Evolutionary conservation across 2,797 vertebrate genomes (phyloP).

Genomic region (Lepus townsendii): DNA sequence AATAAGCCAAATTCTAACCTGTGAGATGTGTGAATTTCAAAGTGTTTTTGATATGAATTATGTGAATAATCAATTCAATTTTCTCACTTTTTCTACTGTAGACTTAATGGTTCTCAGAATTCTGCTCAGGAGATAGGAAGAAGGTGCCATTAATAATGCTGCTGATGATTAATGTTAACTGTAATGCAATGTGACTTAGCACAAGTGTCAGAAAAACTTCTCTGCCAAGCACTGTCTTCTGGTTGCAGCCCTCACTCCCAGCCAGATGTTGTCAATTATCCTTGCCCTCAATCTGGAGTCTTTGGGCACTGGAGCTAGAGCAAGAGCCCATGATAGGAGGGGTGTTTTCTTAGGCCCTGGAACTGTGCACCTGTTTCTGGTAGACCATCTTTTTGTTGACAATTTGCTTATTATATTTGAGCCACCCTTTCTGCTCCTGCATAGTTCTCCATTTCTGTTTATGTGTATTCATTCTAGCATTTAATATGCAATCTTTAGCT

Average conservation of each 20-base stretch:
- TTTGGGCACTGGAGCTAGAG: neutral
- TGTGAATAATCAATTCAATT: neutral
- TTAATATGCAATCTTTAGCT: neutral
- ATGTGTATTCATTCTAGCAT: neutral
- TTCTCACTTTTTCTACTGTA: conserved; percentile 14
- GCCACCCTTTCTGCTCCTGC: neutral
- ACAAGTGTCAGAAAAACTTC: conserved; percentile 59
- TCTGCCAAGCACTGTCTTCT: conserved; percentile 23
- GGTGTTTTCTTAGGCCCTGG: neutral
- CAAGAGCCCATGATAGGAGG: neutral
- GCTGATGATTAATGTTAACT: conserved; percentile 27
- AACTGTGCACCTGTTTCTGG: neutral
- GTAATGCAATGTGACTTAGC: conserved; percentile 46
- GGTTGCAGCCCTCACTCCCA: neutral
- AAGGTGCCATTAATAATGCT: conserved; percentile 26
- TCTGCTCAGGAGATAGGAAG: neutral
- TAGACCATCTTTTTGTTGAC: neutral
- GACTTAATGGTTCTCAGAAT: conserved; percentile 59
- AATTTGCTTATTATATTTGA: neutral
- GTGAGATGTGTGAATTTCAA: neutral
- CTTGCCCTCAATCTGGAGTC: neutral
- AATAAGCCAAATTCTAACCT: conserved; percentile 19
- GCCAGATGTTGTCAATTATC: conserved; percentile 52
- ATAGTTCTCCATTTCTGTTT: neutral
- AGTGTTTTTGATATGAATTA: conserved; percentile 12